A percentile compares a stretch with the other conserved stretches of the same genome.
These are phyloP conservation scores for Caenorhabditis tropicalis DNA, from an alignment of 1,140 invertebrate genomes.

Conservation along the genomic window DNA sequence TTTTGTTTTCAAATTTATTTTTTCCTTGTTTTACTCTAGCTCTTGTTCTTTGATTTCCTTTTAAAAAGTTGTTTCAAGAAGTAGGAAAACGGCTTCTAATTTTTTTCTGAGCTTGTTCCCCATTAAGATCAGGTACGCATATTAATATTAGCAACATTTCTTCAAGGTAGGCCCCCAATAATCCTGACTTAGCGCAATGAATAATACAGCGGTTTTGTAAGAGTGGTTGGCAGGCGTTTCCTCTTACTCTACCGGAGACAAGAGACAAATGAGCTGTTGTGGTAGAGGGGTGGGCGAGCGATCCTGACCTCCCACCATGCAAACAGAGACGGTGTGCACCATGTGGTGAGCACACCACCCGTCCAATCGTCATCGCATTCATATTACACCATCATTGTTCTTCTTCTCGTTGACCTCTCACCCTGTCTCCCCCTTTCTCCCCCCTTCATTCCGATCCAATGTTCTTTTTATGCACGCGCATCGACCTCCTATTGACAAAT, in stretches of 20 bases:
- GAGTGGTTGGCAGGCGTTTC: background rate
- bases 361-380: background rate
- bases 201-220: slow-evolving; percentile 13
- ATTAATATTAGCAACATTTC: no score
- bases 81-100: no score
- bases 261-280: slow-evolving; percentile 12
- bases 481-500: slow-evolving; percentile 37
- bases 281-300: background rate
- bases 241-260: background rate
- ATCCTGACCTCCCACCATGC: slow-evolving; percentile 32
- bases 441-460: background rate
- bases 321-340: slow-evolving; percentile 11
- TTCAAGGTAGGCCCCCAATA: background rate
- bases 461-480: background rate
- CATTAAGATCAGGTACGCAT: no score
- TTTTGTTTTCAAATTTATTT: slow-evolving; percentile 2
- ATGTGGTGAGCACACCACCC: slow-evolving; percentile 23
- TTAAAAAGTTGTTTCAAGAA: no score
- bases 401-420: slow-evolving; percentile 5
- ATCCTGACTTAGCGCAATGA: background rate
- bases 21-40: slow-evolving; percentile 1
- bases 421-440: background rate
- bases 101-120: no score
- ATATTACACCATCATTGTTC: background rate
- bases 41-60: background rate